Evolutionary conservation across 2,888 invertebrate genomes (phyloP).

Genomic region (Stenodera caucasica): DNA sequence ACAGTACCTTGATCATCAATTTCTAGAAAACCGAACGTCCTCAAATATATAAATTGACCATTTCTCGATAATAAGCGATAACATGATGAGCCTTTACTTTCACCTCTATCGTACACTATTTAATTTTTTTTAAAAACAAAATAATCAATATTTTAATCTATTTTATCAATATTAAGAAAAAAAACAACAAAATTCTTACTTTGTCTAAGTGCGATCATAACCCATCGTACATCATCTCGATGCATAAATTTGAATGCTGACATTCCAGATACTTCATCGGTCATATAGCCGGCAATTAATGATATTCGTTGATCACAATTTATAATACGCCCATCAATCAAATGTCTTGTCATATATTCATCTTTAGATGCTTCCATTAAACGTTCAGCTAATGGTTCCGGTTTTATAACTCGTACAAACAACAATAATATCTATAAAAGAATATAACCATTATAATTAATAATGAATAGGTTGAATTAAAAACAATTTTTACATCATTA

Average conservation of each 20-base stretch:
- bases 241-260: slow-evolving; percentile 91
- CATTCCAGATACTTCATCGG: slow-evolving; percentile 83
- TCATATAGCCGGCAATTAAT: slow-evolving; percentile 84
- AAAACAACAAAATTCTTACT: slow-evolving; percentile 60
- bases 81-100: slow-evolving; percentile 83
- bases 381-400: slow-evolving; percentile 68
- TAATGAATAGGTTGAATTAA: neutral
- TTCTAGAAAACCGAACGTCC: slow-evolving; percentile 82
- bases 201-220: slow-evolving; percentile 82
- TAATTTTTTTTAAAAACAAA: slow-evolving; percentile 31
- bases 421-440: slow-evolving; percentile 65
- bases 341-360: slow-evolving; percentile 88
- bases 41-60: slow-evolving; percentile 82
- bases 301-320: slow-evolving; percentile 91
- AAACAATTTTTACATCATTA: slow-evolving; percentile 34
- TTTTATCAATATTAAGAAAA: neutral
- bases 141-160: neutral
- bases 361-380: slow-evolving; percentile 71
- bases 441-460: slow-evolving; percentile 8
- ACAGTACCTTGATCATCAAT: slow-evolving; percentile 78
- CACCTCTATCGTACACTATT: slow-evolving; percentile 81
- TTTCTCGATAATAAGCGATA: slow-evolving; percentile 80
- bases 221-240: slow-evolving; percentile 86
- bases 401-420: slow-evolving; percentile 72
- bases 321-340: slow-evolving; percentile 85